Percentiles rank a stretch among this genome's conserved stretches.
Evolutionary conservation across 2,888 invertebrate species (phyloP).

Genomic region (Alcis repandata): DNA sequence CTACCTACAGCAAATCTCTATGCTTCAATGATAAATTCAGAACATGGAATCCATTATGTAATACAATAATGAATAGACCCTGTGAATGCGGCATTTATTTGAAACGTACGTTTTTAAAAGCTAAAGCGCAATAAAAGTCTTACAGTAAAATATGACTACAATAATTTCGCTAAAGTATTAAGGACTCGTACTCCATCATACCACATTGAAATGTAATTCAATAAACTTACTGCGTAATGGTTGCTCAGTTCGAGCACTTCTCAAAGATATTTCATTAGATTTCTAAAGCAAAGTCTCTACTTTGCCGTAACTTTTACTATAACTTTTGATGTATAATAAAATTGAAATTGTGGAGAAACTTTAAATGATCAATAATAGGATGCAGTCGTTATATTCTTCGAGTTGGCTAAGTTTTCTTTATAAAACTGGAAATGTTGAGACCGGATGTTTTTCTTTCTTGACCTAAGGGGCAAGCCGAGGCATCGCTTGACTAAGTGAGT

Average conservation of each 20-base stretch:
- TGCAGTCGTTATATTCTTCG: neutral
- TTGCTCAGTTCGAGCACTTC: constrained; percentile 15
- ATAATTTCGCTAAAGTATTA: constrained; percentile 8
- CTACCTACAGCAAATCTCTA: neutral
- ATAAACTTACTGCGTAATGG: constrained; percentile 11
- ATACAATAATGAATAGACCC: constrained; percentile 50
- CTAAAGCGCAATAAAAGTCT: constrained; percentile 4
- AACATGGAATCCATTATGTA: constrained; percentile 62
- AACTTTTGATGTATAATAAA: constrained; percentile 14
- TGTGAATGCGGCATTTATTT: constrained; percentile 52
- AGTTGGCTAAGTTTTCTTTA: neutral
- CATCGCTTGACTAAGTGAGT: no score
- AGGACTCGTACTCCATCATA: constrained; percentile 2
- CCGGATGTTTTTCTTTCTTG: no score
- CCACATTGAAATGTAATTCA: neutral
- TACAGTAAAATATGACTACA: constrained; percentile 9
- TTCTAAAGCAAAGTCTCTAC: constrained; percentile 11
- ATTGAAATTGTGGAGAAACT: constrained; percentile 17
- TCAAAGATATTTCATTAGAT: constrained; percentile 25
- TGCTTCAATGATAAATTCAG: constrained; percentile 49
- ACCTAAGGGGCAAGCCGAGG: no score
- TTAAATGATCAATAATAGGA: constrained; percentile 6
- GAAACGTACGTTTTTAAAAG: constrained; percentile 30
- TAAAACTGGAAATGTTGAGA: neutral
- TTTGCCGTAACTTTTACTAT: constrained; percentile 11